These are phyloP conservation scores for Spodoptera frugiperda DNA, from an alignment of 1,140 invertebrate species.

Conservation along the genomic window DNA sequence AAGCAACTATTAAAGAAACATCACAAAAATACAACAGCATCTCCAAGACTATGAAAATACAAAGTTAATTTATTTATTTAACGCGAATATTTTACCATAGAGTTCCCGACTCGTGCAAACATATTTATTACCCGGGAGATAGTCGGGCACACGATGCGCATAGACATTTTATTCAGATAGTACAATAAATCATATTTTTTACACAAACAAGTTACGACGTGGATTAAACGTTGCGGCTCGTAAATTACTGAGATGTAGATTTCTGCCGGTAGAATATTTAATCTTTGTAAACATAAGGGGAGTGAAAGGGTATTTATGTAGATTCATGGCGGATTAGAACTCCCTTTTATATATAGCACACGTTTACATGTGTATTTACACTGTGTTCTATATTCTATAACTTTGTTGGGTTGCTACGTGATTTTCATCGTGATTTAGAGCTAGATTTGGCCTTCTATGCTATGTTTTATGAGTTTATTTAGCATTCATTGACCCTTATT, in stretches of 20 bases:
- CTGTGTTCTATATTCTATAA: too few relatives aligned
- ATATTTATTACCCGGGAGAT: conserved; percentile 30
- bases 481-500: neutral
- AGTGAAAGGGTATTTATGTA: conserved; percentile 9
- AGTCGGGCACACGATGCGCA: neutral
- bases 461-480: too few relatives aligned
- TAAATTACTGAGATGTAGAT: conserved; percentile 4
- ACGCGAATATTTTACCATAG: conserved; percentile 23
- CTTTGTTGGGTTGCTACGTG: too few relatives aligned
- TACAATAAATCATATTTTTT: conserved; percentile 36
- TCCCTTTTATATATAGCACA: too few relatives aligned
- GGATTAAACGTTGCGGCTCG: conserved; percentile 12
- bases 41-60: neutral
- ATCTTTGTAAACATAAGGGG: conserved; percentile 1
- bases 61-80: conserved; percentile 23
- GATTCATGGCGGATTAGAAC: neutral
- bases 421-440: too few relatives aligned
- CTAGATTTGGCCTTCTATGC: too few relatives aligned
- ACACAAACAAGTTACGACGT: conserved; percentile 21
- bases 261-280: neutral
- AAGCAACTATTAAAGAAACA: neutral
- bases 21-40: neutral
- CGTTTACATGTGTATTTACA: too few relatives aligned
- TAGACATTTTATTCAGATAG: conserved; percentile 21
- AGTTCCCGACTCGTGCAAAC: conserved; percentile 9